Evolutionary conservation across 1,140 invertebrate genomes (phyloP), one percentile per base, ranked within the genome.

Genomic region (Aphaenogaster ashmeadi): DNA sequence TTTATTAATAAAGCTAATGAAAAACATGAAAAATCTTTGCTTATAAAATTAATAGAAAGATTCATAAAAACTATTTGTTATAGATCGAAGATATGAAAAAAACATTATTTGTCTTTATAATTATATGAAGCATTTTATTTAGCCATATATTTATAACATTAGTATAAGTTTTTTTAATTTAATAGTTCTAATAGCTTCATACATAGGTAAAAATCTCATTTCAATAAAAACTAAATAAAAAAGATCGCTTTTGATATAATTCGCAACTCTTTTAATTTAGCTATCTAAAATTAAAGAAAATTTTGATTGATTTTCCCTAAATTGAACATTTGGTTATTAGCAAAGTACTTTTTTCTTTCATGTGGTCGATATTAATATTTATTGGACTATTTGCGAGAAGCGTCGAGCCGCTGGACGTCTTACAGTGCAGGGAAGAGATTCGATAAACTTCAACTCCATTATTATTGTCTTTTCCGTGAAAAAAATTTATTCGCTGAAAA

Each of bases 401-500:
- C 67, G 5, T 36, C 38, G 21, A 58, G 58, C 21, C 21, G 21
- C 13, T 11, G 44, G 33, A 13, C 33, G 41, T 52, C 52, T 44
- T 52, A 50, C 47, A 47, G 36, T 18, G 27, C 2, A 8, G 54
- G 5, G 69, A 62, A 75, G 72, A 75, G 72, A 75, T 60, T 74
- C 67, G 67, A 83, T 83, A 83, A 38, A 83, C 80, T 74, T 58
- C 27, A 36, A 52, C 33, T 36, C 52, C n/a, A 71, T 72, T 56
- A 81, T 81, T 38, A 62, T 69, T 47, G 58, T 74, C 62, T 64
- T 56, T 15, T 0, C 50, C 18, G 33, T 33, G 47, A 64, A 62
- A 69, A 74, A 90, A 74, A 81, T 90, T 81, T 67, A 89, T 89
- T 77, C 75, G 13, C 56, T 56, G 75, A 87, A 84, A 83, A 79